phyloP scores from a whole-genome alignment of 2,888 invertebrate genomes.

The Parasteatoda lunata region DNA sequence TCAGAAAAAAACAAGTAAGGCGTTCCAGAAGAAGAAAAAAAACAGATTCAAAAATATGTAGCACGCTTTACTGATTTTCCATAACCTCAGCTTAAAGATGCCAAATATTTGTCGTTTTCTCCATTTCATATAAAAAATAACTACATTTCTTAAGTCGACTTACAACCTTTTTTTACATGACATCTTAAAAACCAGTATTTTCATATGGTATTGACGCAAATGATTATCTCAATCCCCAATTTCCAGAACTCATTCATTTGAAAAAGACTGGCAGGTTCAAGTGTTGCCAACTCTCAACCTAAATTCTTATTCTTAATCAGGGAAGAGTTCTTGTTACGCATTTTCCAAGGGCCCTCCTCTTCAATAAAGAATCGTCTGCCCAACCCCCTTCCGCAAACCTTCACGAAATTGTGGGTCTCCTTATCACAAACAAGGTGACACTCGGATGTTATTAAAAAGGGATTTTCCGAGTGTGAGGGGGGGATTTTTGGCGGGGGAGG shows the following conservation, averaged over 20 bases:
- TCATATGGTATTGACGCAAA: neutral
- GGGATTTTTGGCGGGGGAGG: constrained; percentile 6
- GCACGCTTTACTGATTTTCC: no score
- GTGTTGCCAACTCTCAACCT: neutral
- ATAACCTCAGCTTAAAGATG: no score
- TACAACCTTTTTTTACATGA: no score
- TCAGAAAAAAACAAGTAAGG: no score
- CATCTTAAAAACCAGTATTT: no score
- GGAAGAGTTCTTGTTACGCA: constrained; percentile 29
- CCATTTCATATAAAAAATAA: no score
- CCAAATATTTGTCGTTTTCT: no score
- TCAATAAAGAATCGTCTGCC: constrained; percentile 26
- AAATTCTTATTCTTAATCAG: constrained; percentile 48
- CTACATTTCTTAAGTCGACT: no score
- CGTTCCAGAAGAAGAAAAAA: no score
- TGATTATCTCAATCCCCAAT: constrained; percentile 1
- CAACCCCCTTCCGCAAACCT: neutral
- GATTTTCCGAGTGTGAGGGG: constrained; percentile 39
- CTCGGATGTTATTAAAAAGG: constrained; percentile 68
- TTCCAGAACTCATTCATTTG: neutral
- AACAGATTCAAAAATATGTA: no score
- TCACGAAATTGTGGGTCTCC: constrained; percentile 13
- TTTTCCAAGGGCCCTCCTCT: constrained; percentile 5
- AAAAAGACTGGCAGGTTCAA: no score
- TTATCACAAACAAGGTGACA: constrained; percentile 53